Evolutionary conservation across 2,797 vertebrate species (phyloP).

Genomic region (Mallotus villosus): DNA sequence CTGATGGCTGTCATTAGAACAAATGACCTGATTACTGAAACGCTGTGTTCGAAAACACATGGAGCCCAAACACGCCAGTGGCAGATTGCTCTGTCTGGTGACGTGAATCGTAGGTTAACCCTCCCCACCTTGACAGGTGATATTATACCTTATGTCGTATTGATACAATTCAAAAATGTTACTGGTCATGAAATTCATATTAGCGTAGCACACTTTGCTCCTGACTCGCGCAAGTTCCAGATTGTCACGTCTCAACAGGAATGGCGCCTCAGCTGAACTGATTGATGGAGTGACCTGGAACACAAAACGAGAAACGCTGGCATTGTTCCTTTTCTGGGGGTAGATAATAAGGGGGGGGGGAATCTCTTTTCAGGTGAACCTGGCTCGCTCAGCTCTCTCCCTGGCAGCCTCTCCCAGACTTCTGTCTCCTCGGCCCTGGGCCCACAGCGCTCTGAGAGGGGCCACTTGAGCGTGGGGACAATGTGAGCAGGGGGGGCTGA

Average conservation of each 20-base stretch:
- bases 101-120: neutral
- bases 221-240: neutral
- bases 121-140: neutral
- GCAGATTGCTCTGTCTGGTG: conserved; percentile 26
- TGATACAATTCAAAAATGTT: neutral
- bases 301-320: conserved; percentile 49
- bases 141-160: neutral
- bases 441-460: conserved; percentile 74
- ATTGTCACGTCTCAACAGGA: neutral
- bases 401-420: conserved; percentile 59
- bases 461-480: conserved; percentile 70
- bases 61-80: conserved; percentile 62
- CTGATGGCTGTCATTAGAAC: conserved; percentile 77
- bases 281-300: conserved; percentile 71
- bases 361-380: conserved; percentile 72
- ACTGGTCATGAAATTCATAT: neutral
- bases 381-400: conserved; percentile 56
- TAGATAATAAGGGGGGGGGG: conserved; percentile 59
- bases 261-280: conserved; percentile 40
- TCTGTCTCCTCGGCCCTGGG: conserved; percentile 67
- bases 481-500: conserved; percentile 71
- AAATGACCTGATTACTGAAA: conserved; percentile 79
- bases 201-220: neutral
- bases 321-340: conserved; percentile 50
- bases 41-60: conserved; percentile 68